Evolutionary conservation across 2,113 vertebrate genomes (phyloP).

Genomic region (Brachyhypopomus occidentalis): DNA sequence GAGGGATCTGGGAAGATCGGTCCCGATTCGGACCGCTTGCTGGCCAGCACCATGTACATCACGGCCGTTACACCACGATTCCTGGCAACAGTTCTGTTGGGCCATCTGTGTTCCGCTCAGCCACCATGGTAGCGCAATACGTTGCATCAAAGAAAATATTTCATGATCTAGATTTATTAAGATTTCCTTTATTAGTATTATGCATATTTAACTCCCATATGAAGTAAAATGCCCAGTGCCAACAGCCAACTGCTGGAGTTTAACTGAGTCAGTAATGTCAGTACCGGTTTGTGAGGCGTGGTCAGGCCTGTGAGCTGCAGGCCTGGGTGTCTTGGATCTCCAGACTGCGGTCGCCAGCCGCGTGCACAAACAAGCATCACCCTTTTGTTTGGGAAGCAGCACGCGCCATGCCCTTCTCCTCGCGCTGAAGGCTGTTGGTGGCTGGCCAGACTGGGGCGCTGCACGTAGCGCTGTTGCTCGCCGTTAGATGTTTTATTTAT

Average conservation of each 20-base stretch:
- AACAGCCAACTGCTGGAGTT: neutral
- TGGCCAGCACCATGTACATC: neutral
- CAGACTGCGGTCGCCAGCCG: constrained; percentile 27
- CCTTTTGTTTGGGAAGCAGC: constrained; percentile 51
- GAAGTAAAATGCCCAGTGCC: too few species aligned
- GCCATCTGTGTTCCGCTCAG: constrained; percentile 56
- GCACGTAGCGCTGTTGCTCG: constrained; percentile 48
- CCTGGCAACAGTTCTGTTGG: constrained; percentile 71
- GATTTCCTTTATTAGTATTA: too few species aligned
- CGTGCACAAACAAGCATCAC: constrained; percentile 37
- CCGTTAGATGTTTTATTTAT: constrained; percentile 1
- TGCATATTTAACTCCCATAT: too few species aligned
- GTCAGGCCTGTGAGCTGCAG: too few species aligned
- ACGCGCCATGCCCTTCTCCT: neutral
- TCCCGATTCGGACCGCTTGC: too few species aligned
- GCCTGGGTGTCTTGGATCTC: too few species aligned
- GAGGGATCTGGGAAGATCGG: too few species aligned
- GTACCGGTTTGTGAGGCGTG: neutral
- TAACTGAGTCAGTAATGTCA: neutral
- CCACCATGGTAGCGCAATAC: constrained; percentile 25
- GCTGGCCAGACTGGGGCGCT: constrained; percentile 52
- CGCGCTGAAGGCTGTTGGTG: constrained; percentile 47
- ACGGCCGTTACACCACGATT: neutral
- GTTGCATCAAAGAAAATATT: neutral
- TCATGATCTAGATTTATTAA: neutral